phyloP scores from a whole-genome alignment of 2,113 vertebrate species.

The Scortum barcoo region DNA sequence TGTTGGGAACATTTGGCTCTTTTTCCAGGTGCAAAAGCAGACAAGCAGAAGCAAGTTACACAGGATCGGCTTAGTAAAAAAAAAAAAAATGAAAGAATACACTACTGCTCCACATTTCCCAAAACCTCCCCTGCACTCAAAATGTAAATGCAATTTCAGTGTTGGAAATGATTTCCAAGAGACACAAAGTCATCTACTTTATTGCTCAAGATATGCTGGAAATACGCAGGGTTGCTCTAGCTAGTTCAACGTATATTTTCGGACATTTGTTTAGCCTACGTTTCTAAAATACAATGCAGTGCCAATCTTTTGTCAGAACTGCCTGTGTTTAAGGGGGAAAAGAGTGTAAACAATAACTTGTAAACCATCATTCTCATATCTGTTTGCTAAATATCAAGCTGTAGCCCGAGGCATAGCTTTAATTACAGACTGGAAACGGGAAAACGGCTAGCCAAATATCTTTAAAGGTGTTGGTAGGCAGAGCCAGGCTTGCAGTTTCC shows the following conservation, averaged over 20 bases:
- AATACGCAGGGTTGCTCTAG: background rate
- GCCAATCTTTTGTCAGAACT: background rate
- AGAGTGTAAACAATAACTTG: slow-evolving; percentile 3
- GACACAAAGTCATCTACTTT: background rate
- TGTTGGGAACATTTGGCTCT: background rate
- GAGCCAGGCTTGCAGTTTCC: background rate
- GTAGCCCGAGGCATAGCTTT: too few relatives aligned
- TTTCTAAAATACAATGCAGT: background rate
- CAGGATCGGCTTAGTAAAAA: background rate
- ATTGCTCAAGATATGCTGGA: background rate
- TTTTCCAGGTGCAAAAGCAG: slow-evolving; percentile 7
- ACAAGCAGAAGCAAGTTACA: background rate
- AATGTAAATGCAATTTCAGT: background rate
- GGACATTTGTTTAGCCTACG: background rate
- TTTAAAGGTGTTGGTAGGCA: background rate
- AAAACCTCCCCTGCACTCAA: background rate
- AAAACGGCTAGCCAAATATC: background rate
- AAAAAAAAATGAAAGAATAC: too few relatives aligned
- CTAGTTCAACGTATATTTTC: background rate
- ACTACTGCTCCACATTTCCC: background rate
- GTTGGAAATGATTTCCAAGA: background rate
- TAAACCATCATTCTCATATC: background rate
- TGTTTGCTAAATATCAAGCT: background rate
- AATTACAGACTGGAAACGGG: background rate
- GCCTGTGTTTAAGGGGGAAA: background rate